A percentile compares a stretch with the other conserved stretches of the same genome.
Conservation (phyloP, 2,888 invertebrate genomes). For the Druceiella hillmani region DNA sequence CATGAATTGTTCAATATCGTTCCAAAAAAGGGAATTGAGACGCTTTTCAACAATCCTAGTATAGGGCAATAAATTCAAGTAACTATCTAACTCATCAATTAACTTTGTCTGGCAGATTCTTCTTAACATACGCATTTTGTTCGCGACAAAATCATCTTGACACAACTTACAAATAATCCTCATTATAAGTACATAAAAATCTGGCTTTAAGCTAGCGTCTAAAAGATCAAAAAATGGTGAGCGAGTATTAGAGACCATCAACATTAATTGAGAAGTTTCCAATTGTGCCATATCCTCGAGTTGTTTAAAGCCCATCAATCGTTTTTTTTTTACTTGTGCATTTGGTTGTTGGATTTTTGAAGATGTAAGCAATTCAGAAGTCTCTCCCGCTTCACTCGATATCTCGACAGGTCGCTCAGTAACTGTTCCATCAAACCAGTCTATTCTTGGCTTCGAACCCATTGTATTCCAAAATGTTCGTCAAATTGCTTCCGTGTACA, state of each 20-base stretch:
- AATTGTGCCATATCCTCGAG: conserved; percentile 38
- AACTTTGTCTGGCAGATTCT: too few relatives aligned
- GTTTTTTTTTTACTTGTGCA: conserved; percentile 33
- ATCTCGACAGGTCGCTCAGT: conserved; percentile 34
- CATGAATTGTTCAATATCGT: conserved; percentile 39
- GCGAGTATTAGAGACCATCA: conserved; percentile 40
- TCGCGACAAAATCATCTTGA: too few relatives aligned
- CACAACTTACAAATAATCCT: conserved; percentile 40
- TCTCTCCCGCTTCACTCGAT: too few relatives aligned
- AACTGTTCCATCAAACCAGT: conserved; percentile 48
- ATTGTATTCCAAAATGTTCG: too few relatives aligned
- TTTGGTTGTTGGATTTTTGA: conserved; percentile 26
- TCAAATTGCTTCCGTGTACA: too few relatives aligned
- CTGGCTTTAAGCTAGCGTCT: conserved; percentile 38
- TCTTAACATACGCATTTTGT: too few relatives aligned
- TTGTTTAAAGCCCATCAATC: conserved; percentile 44
- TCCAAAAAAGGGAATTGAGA: conserved; percentile 40
- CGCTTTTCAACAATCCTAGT: conserved; percentile 38
- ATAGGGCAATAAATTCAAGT: conserved; percentile 32
- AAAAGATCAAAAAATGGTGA: conserved; percentile 45
- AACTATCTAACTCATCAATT: conserved; percentile 33
- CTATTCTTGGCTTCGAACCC: too few relatives aligned
- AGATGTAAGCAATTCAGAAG: too few relatives aligned
- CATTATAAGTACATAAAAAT: conserved; percentile 44
- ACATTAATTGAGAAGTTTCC: conserved; percentile 36